These are phyloP conservation scores for Natator depressus DNA, from an alignment of 2,113 vertebrate genomes.

Conservation along the genomic window DNA sequence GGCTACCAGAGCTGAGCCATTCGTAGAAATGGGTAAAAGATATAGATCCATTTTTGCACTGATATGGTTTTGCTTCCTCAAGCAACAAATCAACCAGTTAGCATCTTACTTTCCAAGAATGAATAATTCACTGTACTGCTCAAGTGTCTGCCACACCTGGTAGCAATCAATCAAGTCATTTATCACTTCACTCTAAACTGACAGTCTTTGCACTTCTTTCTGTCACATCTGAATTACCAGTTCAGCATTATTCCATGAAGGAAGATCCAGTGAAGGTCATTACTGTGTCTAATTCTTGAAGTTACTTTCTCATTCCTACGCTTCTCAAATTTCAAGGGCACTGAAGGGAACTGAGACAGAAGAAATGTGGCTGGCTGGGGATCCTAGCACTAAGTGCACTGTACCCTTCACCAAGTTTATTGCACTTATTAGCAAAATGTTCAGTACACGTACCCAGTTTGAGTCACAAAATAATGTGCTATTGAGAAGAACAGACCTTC, in stretches of 20 bases:
- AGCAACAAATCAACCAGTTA: conserved; percentile 52
- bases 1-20: neutral
- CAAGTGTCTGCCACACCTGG: conserved; percentile 26
- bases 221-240: conserved; percentile 56
- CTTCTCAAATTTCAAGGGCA: neutral
- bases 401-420: neutral
- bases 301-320: conserved; percentile 39
- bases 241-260: conserved; percentile 43
- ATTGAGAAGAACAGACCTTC: neutral
- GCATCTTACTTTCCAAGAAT: conserved; percentile 56
- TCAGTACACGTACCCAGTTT: neutral
- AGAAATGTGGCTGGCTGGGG: neutral
- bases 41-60: neutral
- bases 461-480: neutral
- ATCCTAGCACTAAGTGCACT: neutral
- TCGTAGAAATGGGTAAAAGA: neutral
- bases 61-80: conserved; percentile 37
- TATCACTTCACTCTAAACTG: conserved; percentile 41
- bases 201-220: conserved; percentile 50
- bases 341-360: neutral
- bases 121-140: conserved; percentile 42
- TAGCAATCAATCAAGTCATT: conserved; percentile 59
- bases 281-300: neutral
- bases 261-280: conserved; percentile 9
- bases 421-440: neutral